These are phyloP conservation scores for Mylabris phalerata DNA, from an alignment of 1,140 invertebrate species.

Conservation along the genomic window DNA sequence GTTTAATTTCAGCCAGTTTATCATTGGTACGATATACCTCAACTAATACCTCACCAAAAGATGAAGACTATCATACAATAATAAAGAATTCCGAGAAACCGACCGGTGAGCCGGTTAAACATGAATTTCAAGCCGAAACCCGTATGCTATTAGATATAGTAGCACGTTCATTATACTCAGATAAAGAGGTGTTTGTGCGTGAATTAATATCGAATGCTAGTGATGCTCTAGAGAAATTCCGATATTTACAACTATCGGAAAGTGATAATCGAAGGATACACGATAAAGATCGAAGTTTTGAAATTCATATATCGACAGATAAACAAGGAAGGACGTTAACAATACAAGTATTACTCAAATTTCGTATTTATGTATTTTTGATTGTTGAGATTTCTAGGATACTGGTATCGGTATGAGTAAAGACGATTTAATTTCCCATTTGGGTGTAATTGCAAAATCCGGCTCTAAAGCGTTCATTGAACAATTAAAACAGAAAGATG, in stretches of 20 bases:
- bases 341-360: slow-evolving; percentile 60
- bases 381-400: slow-evolving; percentile 50
- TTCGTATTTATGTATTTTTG: too few species aligned
- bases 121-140: slow-evolving; percentile 95
- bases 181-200: slow-evolving; percentile 94
- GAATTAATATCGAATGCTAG: slow-evolving; percentile 96
- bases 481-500: slow-evolving; percentile 66
- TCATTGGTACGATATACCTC: slow-evolving; percentile 3
- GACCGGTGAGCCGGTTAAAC: slow-evolving; percentile 49
- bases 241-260: slow-evolving; percentile 58
- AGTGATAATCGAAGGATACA: slow-evolving; percentile 40
- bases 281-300: slow-evolving; percentile 55
- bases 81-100: slow-evolving; percentile 51
- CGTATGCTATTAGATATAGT: slow-evolving; percentile 94
- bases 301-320: slow-evolving; percentile 87
- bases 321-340: slow-evolving; percentile 78
- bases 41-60: slow-evolving; percentile 14
- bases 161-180: slow-evolving; percentile 93
- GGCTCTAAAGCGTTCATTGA: slow-evolving; percentile 91
- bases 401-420: slow-evolving; percentile 91
- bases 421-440: slow-evolving; percentile 83
- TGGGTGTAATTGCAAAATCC: slow-evolving; percentile 92
- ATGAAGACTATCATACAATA: slow-evolving; percentile 45
- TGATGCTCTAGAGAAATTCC: slow-evolving; percentile 92
- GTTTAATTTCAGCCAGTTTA: background rate